These are phyloP conservation scores for Dipodomys ordii DNA, from an alignment of 2,113 vertebrate species.

Conservation along the genomic window DNA sequence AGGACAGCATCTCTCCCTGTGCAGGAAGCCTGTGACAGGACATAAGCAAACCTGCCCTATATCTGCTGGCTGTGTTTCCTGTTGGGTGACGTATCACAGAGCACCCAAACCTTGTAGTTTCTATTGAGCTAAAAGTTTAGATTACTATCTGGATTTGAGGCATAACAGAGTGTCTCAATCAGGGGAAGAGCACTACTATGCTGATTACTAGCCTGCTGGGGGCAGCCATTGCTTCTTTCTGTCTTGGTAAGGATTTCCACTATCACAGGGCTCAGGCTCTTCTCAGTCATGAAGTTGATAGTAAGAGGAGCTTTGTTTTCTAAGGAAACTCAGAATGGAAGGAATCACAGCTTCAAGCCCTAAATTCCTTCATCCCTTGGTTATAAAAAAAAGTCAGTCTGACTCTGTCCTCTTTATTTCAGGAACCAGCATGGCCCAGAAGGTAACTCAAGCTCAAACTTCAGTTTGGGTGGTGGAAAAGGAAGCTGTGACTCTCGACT, in stretches of 20 bases:
- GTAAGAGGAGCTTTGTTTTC: no score
- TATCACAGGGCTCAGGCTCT: not conserved
- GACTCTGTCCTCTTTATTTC: constrained; percentile 2
- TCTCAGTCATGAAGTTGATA: no score
- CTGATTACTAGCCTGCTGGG: not conserved
- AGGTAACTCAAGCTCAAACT: constrained; percentile 11
- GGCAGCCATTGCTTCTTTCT: not conserved
- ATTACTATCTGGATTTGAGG: not conserved
- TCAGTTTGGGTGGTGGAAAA: not conserved
- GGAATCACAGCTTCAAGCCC: no score
- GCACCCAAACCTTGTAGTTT: not conserved
- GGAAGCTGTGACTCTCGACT: not conserved
- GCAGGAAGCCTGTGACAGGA: not conserved
- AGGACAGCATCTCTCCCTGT: not conserved
- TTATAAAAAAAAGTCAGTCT: not conserved
- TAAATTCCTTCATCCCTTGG: not conserved
- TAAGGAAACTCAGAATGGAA: no score
- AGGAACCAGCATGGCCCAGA: constrained; percentile 28
- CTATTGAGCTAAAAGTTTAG: not conserved
- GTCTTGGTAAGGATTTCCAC: not conserved
- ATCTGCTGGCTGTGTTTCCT: not conserved
- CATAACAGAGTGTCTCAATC: not conserved
- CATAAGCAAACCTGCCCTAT: not conserved
- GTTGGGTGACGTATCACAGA: not conserved
- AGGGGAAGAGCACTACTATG: not conserved